Conservation (phyloP, 1,140 invertebrate species). For the Ceratina calcarata region DNA sequence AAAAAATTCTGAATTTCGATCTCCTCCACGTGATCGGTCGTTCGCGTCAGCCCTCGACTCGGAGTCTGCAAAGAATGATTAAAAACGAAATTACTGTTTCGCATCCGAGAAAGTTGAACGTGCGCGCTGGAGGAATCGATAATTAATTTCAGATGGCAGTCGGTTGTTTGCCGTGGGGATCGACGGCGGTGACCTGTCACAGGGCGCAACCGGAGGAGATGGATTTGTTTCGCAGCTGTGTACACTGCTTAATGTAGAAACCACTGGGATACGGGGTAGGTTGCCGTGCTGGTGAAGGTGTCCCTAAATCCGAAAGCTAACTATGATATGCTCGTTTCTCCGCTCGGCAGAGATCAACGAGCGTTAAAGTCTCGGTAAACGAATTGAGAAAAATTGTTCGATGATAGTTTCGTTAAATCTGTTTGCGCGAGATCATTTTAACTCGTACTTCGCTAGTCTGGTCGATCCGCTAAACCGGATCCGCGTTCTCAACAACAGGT, state of each 20-base stretch:
- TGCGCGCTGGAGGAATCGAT: slow-evolving; percentile 48
- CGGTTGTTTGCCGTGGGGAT: slow-evolving; percentile 61
- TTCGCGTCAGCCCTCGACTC: background rate
- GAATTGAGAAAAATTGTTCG: background rate
- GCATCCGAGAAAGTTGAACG: background rate
- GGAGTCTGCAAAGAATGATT: background rate
- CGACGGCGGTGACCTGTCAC: slow-evolving; percentile 54
- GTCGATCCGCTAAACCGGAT: slow-evolving; percentile 34
- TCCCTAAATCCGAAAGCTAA: slow-evolving; percentile 68
- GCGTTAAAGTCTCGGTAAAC: slow-evolving; percentile 24
- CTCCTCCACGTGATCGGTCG: no score
- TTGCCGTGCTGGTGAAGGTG: slow-evolving; percentile 67
- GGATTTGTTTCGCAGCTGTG: slow-evolving; percentile 76
- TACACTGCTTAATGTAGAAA: slow-evolving; percentile 74
- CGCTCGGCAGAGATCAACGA: slow-evolving; percentile 44
- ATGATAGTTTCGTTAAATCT: background rate
- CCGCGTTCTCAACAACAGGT: slow-evolving; percentile 36
- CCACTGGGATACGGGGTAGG: slow-evolving; percentile 46
- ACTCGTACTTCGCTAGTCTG: background rate
- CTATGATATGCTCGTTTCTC: slow-evolving; percentile 56
- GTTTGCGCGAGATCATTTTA: background rate
- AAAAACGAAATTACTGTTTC: background rate
- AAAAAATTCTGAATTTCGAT: background rate
- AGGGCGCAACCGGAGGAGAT: slow-evolving; percentile 61
- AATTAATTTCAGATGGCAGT: slow-evolving; percentile 68